Conservation (phyloP, 2,797 vertebrate genomes). For the Microtus obscurus region DNA sequence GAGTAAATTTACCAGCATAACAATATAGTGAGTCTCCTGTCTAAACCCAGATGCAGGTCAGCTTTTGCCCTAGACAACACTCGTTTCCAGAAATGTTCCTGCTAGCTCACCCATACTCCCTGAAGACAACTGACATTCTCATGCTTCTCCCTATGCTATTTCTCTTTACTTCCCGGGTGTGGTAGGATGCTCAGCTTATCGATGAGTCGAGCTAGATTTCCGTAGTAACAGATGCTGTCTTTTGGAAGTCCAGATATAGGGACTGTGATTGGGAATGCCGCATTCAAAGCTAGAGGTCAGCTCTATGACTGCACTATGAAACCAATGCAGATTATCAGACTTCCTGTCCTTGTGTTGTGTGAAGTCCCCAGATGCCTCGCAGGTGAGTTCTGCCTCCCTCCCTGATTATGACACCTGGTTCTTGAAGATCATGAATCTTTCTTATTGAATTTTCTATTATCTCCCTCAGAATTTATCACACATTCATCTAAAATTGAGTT, state of each 20-base stretch:
- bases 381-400: not conserved
- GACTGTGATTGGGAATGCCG: not conserved
- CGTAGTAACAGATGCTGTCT: not conserved
- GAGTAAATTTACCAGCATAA: not conserved
- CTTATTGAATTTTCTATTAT: not conserved
- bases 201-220: not conserved
- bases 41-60: not conserved
- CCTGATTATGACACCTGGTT: not conserved
- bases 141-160: not conserved
- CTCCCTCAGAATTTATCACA: not conserved
- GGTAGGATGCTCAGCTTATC: not conserved
- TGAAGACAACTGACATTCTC: not conserved
- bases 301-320: fast-evolving
- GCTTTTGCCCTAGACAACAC: not conserved
- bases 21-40: not conserved
- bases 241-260: not conserved
- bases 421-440: not conserved
- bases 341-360: not conserved
- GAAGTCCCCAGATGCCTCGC: not conserved
- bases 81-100: not conserved
- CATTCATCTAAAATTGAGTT: not conserved
- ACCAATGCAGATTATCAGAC: fast-evolving
- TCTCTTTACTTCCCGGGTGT: not conserved
- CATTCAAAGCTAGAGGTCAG: too few species aligned
- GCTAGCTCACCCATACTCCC: not conserved